phyloP scores from a whole-genome alignment of 2,888 invertebrate genomes.

The Dryadula phaetusa region DNA sequence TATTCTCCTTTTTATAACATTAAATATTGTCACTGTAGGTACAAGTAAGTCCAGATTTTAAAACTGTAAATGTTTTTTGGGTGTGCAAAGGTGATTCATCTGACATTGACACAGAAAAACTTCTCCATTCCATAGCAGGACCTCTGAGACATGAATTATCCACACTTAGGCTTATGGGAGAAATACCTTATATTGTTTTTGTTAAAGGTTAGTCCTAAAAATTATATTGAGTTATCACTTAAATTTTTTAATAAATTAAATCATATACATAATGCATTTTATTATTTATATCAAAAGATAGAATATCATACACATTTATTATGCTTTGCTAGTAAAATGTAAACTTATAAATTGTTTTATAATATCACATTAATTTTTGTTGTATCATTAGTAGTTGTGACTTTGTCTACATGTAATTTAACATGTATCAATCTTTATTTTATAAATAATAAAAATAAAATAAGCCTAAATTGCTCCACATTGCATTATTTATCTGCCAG shows the following conservation, averaged over 20 bases:
- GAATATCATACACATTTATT: not conserved
- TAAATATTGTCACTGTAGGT: conserved; percentile 66
- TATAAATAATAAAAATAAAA: no score
- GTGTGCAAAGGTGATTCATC: conserved; percentile 79
- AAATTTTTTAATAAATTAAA: no score
- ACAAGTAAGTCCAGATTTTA: conserved; percentile 87
- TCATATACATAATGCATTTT: no score
- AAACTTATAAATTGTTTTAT: no score
- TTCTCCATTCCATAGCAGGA: conserved; percentile 84
- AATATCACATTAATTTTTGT: no score
- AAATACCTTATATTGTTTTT: conserved; percentile 89
- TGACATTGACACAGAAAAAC: conserved; percentile 79
- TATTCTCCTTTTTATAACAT: not conserved
- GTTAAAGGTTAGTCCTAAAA: conserved; percentile 83
- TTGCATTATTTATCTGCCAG: no score
- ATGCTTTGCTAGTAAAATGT: not conserved
- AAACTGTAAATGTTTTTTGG: conserved; percentile 89
- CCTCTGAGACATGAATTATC: conserved; percentile 89
- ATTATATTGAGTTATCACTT: conserved; percentile 5
- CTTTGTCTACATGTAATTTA: no score
- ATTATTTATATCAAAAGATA: no score
- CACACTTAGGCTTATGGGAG: conserved; percentile 89
- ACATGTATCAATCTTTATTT: no score
- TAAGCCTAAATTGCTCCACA: no score
- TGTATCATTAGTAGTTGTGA: no score